Evolutionary conservation across 2,888 invertebrate species (phyloP).

Genomic region (Eremobia ochroleuca): DNA sequence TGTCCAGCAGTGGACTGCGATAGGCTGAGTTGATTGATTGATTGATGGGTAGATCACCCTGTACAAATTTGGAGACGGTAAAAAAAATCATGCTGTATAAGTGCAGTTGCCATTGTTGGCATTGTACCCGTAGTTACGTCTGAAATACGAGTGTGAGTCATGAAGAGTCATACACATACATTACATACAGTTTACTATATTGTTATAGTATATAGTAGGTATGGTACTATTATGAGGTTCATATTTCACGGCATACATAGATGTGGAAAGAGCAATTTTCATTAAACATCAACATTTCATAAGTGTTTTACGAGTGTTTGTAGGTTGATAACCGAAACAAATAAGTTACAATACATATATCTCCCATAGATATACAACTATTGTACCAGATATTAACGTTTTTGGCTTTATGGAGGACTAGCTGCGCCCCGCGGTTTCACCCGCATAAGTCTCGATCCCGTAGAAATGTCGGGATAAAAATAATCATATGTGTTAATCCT

Average conservation of each 20-base stretch:
- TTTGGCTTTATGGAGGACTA: not conserved
- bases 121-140: conserved; percentile 8
- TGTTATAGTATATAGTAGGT: not conserved
- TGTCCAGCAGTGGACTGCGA: no score
- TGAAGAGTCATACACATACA: conserved; percentile 10
- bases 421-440: no score
- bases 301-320: conserved; percentile 2
- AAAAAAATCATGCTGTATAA: no score
- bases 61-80: no score
- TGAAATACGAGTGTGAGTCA: conserved; percentile 42
- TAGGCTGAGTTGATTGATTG: no score
- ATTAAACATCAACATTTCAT: not conserved
- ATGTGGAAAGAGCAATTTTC: conserved; percentile 1
- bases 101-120: conserved; percentile 39
- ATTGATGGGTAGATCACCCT: no score
- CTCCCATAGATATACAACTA: no score
- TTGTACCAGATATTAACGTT: no score
- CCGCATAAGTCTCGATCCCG: no score
- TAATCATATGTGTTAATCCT: no score
- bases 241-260: not conserved
- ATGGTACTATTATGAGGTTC: not conserved
- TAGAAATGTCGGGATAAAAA: no score
- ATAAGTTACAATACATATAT: no score
- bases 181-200: not conserved
- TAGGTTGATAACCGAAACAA: not conserved